These are phyloP conservation scores for Sinocyclocheilus maitianheensis DNA, from an alignment of 2,113 vertebrate species.

Conservation along the genomic window DNA sequence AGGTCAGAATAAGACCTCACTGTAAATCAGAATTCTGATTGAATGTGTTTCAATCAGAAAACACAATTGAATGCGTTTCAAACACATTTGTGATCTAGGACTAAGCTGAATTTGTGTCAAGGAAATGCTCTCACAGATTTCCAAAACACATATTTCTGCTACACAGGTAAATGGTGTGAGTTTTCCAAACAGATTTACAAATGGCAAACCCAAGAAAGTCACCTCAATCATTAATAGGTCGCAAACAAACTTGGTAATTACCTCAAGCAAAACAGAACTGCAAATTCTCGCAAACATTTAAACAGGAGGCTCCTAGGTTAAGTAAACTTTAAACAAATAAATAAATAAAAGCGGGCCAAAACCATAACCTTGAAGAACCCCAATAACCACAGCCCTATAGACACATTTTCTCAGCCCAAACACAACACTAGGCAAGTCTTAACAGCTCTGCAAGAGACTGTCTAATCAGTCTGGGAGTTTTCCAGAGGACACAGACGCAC, in stretches of 20 bases:
- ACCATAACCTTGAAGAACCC: conserved; percentile 16
- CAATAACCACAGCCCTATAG: conserved; percentile 23
- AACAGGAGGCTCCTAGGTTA: background rate
- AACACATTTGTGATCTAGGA: background rate
- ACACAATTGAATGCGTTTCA: no score
- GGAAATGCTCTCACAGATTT: background rate
- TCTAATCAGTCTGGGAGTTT: conserved; percentile 45
- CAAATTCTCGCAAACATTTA: conserved; percentile 14
- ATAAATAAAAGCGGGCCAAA: conserved; percentile 1
- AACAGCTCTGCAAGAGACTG: conserved; percentile 26
- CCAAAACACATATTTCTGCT: background rate
- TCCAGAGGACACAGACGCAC: conserved; percentile 37
- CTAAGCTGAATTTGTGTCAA: background rate
- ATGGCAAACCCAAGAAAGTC: background rate
- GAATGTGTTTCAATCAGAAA: no score
- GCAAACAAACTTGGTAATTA: conserved; percentile 3
- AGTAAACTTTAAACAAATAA: background rate
- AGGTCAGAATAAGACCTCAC: background rate
- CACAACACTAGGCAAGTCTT: conserved; percentile 40
- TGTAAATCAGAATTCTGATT: background rate
- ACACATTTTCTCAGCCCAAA: conserved; percentile 15
- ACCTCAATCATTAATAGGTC: background rate
- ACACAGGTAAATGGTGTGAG: background rate
- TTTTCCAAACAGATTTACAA: conserved; percentile 11
- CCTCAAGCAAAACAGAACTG: background rate